These are phyloP conservation scores for Microcebus ravelobensis DNA, from an alignment of 2,113 vertebrate species.

Conservation along the genomic window DNA sequence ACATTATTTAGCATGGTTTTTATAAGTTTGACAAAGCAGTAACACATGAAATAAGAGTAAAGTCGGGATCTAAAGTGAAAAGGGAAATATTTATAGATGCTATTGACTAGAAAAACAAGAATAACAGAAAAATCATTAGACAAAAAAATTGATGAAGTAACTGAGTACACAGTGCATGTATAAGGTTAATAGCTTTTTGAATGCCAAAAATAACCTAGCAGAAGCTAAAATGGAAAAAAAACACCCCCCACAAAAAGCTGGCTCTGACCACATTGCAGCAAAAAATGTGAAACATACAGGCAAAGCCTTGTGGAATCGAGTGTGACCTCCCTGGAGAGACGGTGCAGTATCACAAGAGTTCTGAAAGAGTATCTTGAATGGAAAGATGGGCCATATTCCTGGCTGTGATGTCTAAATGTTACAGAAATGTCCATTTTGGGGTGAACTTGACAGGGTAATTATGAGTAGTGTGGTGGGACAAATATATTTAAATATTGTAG, in stretches of 20 bases:
- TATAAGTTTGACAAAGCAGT: background rate
- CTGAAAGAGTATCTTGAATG: no score
- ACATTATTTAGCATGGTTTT: background rate
- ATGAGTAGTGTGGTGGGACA: background rate
- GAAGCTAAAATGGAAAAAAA: background rate
- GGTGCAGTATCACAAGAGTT: background rate
- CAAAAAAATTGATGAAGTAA: background rate
- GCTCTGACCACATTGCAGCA: background rate
- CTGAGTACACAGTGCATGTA: background rate
- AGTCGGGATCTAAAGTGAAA: background rate
- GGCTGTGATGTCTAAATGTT: background rate
- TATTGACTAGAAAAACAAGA: background rate
- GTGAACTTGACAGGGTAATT: background rate
- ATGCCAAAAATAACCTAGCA: background rate
- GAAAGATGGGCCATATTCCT: background rate
- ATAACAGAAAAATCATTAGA: background rate
- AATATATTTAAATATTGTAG: background rate
- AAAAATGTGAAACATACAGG: background rate
- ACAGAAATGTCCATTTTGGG: background rate
- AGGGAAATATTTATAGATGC: background rate
- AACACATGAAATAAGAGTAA: background rate
- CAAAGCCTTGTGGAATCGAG: background rate
- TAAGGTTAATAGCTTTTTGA: background rate
- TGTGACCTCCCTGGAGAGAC: rapidly evolving
- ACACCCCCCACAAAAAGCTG: background rate